phyloP scores from a whole-genome alignment of 2,113 vertebrate genomes.

The Aspidoscelis tigris region DNA sequence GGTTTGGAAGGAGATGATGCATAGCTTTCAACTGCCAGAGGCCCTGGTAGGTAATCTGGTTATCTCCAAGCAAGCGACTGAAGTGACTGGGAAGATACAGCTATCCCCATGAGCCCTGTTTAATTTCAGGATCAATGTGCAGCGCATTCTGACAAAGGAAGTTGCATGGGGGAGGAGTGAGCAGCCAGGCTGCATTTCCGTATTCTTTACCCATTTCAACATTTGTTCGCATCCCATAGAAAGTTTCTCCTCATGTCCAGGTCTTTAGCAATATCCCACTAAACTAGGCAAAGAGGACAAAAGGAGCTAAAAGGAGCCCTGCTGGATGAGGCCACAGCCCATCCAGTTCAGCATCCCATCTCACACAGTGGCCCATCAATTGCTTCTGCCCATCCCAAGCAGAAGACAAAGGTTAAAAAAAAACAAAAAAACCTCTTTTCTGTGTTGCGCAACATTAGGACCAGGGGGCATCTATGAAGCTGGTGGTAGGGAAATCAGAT shows the following conservation, averaged over 20 bases:
- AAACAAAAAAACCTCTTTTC: too few species aligned
- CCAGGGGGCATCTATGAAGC: too few species aligned
- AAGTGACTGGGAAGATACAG: constrained; percentile 23
- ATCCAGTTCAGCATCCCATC: too few species aligned
- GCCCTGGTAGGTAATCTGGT: constrained; percentile 22
- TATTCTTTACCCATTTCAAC: neutral
- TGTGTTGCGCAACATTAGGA: too few species aligned
- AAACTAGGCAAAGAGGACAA: neutral
- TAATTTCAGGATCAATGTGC: constrained; percentile 33
- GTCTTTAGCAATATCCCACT: too few species aligned
- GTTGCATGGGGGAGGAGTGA: neutral
- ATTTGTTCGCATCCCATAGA: neutral
- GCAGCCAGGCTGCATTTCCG: neutral
- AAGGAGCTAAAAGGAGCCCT: neutral
- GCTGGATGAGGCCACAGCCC: too few species aligned
- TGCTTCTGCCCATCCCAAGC: too few species aligned
- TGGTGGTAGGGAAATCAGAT: too few species aligned
- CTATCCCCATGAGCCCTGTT: constrained; percentile 40
- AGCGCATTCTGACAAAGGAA: neutral
- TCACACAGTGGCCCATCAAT: too few species aligned
- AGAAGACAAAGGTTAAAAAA: too few species aligned
- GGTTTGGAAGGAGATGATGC: neutral
- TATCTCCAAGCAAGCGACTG: constrained; percentile 8
- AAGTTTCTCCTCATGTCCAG: neutral
- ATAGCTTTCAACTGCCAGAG: neutral